Conservation (phyloP, 2,113 vertebrate genomes). For the Odocoileus hemionus region DNA sequence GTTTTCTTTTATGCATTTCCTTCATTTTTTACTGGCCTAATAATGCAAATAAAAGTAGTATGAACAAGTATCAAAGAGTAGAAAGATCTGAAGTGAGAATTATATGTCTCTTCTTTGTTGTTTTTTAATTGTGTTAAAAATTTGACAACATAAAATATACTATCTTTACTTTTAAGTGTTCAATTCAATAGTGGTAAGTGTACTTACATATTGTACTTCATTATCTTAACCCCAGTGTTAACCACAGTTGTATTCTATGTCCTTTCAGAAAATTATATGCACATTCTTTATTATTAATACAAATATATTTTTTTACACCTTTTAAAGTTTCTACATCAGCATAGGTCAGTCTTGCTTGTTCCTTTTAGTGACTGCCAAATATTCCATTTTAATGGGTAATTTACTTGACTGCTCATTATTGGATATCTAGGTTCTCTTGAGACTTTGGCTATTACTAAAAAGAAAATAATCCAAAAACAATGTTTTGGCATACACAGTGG, state of each 20-base stretch:
- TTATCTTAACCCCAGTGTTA: neutral
- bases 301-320: neutral
- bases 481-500: neutral
- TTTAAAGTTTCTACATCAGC: neutral
- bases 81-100: constrained; percentile 1
- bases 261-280: neutral
- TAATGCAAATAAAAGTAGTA: neutral
- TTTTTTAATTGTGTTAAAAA: neutral
- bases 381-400: neutral
- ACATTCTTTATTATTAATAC: neutral
- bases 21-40: neutral
- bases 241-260: neutral
- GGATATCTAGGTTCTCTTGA: neutral
- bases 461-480: neutral
- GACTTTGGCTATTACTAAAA: neutral
- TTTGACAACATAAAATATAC: neutral
- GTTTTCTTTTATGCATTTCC: neutral
- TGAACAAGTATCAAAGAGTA: neutral
- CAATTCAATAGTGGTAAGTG: neutral
- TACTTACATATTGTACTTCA: neutral
- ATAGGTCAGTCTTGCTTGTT: neutral
- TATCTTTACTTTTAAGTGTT: neutral
- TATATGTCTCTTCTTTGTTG: neutral
- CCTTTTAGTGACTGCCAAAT: neutral
- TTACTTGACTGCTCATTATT: neutral